Evolutionary conservation across 2,888 invertebrate species (phyloP).

Genomic region (Lithodes maja): DNA sequence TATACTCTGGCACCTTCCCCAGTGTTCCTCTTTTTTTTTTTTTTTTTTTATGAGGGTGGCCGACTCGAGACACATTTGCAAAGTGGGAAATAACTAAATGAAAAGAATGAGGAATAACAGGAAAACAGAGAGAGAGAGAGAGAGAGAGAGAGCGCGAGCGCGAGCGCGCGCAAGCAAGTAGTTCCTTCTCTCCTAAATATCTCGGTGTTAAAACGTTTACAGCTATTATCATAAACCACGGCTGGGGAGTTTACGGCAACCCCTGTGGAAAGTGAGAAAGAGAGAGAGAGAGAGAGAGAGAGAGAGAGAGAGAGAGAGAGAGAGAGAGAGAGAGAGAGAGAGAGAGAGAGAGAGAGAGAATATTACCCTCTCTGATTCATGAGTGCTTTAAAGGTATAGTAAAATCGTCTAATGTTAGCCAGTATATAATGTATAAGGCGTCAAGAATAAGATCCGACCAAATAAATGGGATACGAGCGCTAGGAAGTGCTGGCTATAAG

Average conservation of each 20-base stretch:
- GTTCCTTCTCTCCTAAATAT: constrained; percentile 15
- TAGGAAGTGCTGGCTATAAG: no score
- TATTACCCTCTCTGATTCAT: not conserved
- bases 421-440: no score
- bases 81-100: no score
- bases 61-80: no score
- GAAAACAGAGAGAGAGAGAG: not conserved
- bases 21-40: no score
- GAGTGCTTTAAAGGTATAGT: no score
- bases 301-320: not conserved
- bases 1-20: no score
- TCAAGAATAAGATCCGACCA: no score
- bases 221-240: constrained; percentile 33
- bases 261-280: not conserved
- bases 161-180: not conserved
- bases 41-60: no score
- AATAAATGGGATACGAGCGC: no score
- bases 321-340: not conserved
- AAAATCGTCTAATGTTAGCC: no score
- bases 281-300: not conserved
- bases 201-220: constrained; percentile 32
- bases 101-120: not conserved
- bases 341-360: not conserved
- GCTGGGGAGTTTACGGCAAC: not conserved
- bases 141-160: constrained; percentile 19